Evolutionary conservation across 23 tunicate species (phyloP), one percentile per base, ranked within the genome.

Genomic region (Clavelina lepadiformis): DNA sequence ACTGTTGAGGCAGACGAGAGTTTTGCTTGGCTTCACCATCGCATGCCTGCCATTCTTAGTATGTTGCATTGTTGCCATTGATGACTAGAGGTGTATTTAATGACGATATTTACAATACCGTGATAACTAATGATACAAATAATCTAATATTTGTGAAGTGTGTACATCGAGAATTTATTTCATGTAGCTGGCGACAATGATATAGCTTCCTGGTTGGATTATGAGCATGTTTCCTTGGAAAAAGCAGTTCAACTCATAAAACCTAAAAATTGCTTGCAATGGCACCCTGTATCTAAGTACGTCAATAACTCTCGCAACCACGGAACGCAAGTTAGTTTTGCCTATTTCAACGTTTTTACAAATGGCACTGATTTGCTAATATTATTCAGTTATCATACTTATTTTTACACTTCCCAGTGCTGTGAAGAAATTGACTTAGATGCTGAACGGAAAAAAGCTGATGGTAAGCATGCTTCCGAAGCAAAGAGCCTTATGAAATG

Each of bases 41-140:
- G 97, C 20, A 89, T 89, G 97, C 97, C 97, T 5, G 97, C 97
- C 4, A 50, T 89, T 24, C 35, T 89, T 22, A 82, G 80, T 81
- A 47, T 3, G 33, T 54, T n/a, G n/a, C n/a, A n/a, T 46, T 0
- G 51, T 20, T 46, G n/a, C 51, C n/a, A 46, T 0, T 20, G 0
- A 20, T 0, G 0, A 46, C n/a, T 46, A 46, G 19, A 46, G n/a
- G n/a, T n/a, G n/a, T n/a, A n/a, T n/a, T n/a, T n/a, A n/a, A n/a
- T n/a, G n/a, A n/a, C n/a, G n/a, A n/a, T n/a, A n/a, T n/a, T n/a
- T n/a, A n/a, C n/a, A n/a, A n/a, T n/a, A n/a, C n/a, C n/a, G n/a
- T n/a, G n/a, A n/a, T n/a, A 11, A 41, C 49, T 11, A 15, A 41
- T 8, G 49, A 41, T 41, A 41, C 11, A 41, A 41, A 8, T 41